A percentile compares a stretch with the other conserved stretches of the same genome.
These are phyloP conservation scores for Gastrophysa polygoni DNA, from an alignment of 2,888 invertebrate species.

Conservation along the genomic window DNA sequence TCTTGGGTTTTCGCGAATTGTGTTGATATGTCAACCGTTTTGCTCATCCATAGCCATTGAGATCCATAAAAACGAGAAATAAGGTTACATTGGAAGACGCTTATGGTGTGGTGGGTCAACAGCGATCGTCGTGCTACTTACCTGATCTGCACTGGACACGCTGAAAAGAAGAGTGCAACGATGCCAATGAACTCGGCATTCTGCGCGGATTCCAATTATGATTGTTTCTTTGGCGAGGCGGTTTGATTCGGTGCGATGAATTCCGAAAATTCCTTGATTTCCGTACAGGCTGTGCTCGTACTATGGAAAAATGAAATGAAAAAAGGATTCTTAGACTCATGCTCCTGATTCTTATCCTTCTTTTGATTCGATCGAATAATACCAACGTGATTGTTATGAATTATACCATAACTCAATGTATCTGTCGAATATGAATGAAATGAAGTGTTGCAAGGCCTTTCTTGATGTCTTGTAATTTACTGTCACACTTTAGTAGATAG, in stretches of 20 bases:
- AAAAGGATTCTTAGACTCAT: no score
- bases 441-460: no score
- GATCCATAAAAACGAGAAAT: conserved; percentile 39
- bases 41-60: conserved; percentile 23
- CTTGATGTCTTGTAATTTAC: no score
- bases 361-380: no score
- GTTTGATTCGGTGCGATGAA: not conserved
- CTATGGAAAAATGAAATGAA: no score
- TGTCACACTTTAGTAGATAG: no score
- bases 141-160: conserved; percentile 51
- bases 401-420: no score
- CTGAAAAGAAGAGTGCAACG: conserved; percentile 57
- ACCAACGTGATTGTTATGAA: no score
- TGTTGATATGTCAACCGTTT: not conserved
- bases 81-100: conserved; percentile 51
- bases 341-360: no score
- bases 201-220: conserved; percentile 2
- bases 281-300: not conserved
- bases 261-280: not conserved
- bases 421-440: no score
- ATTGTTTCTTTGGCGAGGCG: not conserved
- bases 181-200: conserved; percentile 43
- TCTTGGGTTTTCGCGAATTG: no score
- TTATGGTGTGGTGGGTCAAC: conserved; percentile 50
- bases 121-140: conserved; percentile 56